Percentiles rank a stretch among this genome's conserved stretches.
Conservation (phyloP, 2,888 invertebrate species). For the Ectemnius continuus region DNA sequence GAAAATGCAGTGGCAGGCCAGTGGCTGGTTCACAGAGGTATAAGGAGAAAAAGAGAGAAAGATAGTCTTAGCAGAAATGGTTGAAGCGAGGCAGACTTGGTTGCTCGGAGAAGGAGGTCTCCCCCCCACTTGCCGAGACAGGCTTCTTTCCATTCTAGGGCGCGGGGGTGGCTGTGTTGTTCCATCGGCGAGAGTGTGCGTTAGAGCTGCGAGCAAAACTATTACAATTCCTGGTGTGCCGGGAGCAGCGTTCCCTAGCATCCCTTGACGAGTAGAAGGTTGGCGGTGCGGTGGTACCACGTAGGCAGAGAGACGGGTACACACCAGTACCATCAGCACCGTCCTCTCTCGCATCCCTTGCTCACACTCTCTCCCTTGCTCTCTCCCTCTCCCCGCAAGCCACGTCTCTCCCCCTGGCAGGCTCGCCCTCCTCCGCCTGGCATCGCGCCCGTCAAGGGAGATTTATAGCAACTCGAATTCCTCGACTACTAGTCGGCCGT, state of each 20-base stretch:
- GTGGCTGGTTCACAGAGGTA: no score
- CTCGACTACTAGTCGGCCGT: slow-evolving; percentile 76
- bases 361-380: slow-evolving; percentile 59
- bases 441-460: slow-evolving; percentile 77
- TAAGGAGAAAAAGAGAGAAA: no score
- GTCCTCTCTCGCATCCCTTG: slow-evolving; percentile 35
- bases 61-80: no score
- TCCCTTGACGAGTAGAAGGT: slow-evolving; percentile 44
- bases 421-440: slow-evolving; percentile 61
- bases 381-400: slow-evolving; percentile 54
- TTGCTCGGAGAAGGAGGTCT: no score
- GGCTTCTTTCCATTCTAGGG: slow-evolving; percentile 50
- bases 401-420: slow-evolving; percentile 31
- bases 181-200: slow-evolving; percentile 46
- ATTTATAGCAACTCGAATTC: slow-evolving; percentile 78
- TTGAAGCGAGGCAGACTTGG: no score
- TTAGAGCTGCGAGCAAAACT: slow-evolving; percentile 71
- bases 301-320: slow-evolving; percentile 17
- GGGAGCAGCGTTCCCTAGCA: slow-evolving; percentile 47
- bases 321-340: slow-evolving; percentile 15
- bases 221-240: slow-evolving; percentile 74
- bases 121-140: no score
- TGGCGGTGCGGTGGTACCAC: slow-evolving; percentile 5
- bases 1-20: background rate
- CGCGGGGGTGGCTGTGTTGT: slow-evolving; percentile 23